Percentiles rank a stretch among this genome's conserved stretches.
Evolutionary conservation across 2,797 vertebrate genomes (phyloP).

Genomic region (Semotilus atromaculatus): DNA sequence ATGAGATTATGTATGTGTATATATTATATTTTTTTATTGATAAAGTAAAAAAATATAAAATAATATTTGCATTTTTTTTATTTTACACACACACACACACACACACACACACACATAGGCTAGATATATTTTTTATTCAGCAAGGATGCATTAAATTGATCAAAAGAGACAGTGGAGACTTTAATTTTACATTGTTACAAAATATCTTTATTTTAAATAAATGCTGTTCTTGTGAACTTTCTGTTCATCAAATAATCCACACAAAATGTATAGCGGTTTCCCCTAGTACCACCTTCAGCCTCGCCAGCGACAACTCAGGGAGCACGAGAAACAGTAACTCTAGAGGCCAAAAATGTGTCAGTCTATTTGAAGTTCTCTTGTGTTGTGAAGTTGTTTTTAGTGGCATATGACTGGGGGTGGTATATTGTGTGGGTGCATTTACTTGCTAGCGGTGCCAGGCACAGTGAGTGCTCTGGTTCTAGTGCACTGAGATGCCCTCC

Average conservation of each 20-base stretch:
- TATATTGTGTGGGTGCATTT: slow-evolving; percentile 41
- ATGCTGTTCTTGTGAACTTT: not conserved
- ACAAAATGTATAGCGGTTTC: not conserved
- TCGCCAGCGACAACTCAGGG: not conserved
- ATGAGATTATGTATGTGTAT: not conserved
- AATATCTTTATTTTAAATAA: not conserved
- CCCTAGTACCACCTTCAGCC: not conserved
- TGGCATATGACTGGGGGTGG: slow-evolving; percentile 46
- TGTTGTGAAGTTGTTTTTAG: slow-evolving; percentile 56
- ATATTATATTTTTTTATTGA: no score
- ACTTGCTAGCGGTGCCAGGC: slow-evolving; percentile 56
- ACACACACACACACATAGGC: not conserved
- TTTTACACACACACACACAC: not conserved
- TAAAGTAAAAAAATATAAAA: no score
- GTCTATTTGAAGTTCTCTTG: slow-evolving; percentile 29
- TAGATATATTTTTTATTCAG: not conserved
- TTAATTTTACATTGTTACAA: not conserved
- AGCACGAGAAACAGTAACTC: not conserved
- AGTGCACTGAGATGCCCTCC: slow-evolving; percentile 48
- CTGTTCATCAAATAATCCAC: not conserved
- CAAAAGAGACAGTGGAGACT: not conserved
- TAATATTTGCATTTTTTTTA: no score
- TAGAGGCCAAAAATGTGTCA: slow-evolving; percentile 6
- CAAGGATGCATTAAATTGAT: not conserved
- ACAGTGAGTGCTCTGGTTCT: slow-evolving; percentile 50